These are phyloP conservation scores for Ochotona princeps DNA, from an alignment of 2,113 vertebrate genomes.

Conservation along the genomic window DNA sequence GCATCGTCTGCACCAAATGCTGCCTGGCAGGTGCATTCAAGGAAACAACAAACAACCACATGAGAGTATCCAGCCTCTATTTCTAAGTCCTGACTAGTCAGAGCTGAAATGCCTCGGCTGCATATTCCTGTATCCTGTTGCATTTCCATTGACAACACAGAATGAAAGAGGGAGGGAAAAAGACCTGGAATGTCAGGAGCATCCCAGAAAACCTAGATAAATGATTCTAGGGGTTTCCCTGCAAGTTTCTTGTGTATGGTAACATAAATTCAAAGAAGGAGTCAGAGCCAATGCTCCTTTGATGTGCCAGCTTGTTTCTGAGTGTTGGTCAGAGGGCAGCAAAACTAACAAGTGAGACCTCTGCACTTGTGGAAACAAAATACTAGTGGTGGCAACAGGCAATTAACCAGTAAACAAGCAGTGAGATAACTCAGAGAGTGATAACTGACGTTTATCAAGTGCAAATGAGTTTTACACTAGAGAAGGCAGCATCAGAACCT, in stretches of 20 bases:
- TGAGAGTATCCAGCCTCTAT: accelerated
- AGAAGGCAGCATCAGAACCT: background rate
- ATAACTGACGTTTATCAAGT: accelerated
- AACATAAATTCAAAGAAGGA: background rate
- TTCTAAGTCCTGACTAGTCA: background rate
- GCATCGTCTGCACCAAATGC: too few species aligned
- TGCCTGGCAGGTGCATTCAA: background rate
- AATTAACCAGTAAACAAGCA: background rate
- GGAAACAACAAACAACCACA: background rate
- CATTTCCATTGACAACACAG: background rate
- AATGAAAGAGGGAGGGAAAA: accelerated
- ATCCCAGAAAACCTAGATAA: background rate
- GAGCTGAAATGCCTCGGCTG: background rate
- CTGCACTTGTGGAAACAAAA: background rate
- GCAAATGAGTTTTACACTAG: background rate
- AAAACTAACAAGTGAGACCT: background rate
- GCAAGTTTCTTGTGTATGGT: background rate
- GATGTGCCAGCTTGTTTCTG: background rate
- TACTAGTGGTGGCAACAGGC: background rate
- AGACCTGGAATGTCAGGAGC: background rate
- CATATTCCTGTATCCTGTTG: background rate
- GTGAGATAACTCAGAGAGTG: background rate
- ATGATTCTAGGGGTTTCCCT: background rate
- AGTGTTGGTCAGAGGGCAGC: background rate
- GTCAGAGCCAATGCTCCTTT: too few species aligned